Evolutionary conservation across 2,888 invertebrate genomes (phyloP).

Genomic region (Phortica magna): DNA sequence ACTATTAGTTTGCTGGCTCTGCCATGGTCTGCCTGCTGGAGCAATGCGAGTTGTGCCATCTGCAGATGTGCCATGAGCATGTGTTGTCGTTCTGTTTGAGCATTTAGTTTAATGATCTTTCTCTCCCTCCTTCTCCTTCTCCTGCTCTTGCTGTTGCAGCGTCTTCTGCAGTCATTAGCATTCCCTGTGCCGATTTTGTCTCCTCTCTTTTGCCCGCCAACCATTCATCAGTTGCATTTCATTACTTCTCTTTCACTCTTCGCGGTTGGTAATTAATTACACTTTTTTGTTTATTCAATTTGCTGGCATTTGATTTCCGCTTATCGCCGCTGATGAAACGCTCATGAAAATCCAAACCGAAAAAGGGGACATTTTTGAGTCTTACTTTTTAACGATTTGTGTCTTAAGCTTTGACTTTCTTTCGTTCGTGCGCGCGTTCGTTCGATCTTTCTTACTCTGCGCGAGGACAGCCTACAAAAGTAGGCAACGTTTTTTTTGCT

Average conservation of each 20-base stretch:
- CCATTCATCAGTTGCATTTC: not conserved
- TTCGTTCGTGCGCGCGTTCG: too few relatives aligned
- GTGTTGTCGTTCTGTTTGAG: conserved; percentile 38
- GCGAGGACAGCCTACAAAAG: not conserved
- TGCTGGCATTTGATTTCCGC: conserved; percentile 13
- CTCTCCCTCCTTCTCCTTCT: conserved; percentile 36
- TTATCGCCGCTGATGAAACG: too few relatives aligned
- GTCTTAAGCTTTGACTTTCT: conserved; percentile 5
- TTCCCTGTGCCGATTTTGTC: conserved; percentile 69
- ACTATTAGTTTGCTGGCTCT: conserved; percentile 62
- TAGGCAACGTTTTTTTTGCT: not conserved
- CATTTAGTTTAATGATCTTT: conserved; percentile 72
- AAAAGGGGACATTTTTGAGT: not conserved
- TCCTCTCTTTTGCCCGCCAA: too few relatives aligned
- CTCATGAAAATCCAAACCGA: too few relatives aligned
- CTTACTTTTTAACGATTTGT: not conserved
- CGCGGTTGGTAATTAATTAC: not conserved
- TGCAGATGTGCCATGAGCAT: conserved; percentile 9
- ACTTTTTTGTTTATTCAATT: conserved; percentile 14
- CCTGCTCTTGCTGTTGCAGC: too few relatives aligned
- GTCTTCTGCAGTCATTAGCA: conserved; percentile 63
- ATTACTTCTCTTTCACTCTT: too few relatives aligned
- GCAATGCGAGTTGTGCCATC: conserved; percentile 23
- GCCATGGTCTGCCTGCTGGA: conserved; percentile 43
- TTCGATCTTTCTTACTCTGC: too few relatives aligned